Percentiles rank a stretch among this genome's conserved stretches.
Conservation (phyloP, 2,797 vertebrate species). For the Oryzias dopingdopingensis region DNA sequence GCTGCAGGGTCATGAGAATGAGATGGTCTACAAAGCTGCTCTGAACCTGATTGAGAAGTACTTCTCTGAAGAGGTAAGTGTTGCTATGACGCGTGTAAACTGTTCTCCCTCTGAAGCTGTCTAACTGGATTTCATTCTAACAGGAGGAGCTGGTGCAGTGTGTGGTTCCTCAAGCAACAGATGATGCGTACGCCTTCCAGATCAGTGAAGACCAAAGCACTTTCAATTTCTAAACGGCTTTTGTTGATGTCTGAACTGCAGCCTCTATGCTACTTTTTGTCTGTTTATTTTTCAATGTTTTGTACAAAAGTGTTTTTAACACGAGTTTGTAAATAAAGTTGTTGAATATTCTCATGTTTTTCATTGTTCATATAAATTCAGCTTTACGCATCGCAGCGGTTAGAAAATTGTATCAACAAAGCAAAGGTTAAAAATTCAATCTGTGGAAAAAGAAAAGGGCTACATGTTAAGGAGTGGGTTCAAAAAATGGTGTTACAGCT, state of each 20-base stretch:
- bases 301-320: conserved; percentile 58
- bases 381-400: too few species aligned
- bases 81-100: accelerated
- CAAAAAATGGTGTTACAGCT: too few species aligned
- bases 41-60: conserved; percentile 94
- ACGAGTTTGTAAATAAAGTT: conserved; percentile 72
- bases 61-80: conserved; percentile 89
- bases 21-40: conserved; percentile 89
- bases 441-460: too few species aligned
- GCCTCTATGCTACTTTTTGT: conserved; percentile 34
- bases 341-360: conserved; percentile 1
- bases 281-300: conserved; percentile 53
- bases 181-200: conserved; percentile 87
- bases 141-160: conserved; percentile 88
- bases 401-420: too few species aligned
- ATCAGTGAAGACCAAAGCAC: conserved; percentile 79
- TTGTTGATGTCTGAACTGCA: conserved; percentile 22
- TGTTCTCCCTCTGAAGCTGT: not conserved
- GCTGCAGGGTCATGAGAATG: conserved; percentile 93
- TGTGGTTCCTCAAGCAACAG: conserved; percentile 85
- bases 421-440: too few species aligned
- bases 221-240: conserved; percentile 84
- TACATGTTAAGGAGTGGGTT: too few species aligned
- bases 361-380: not conserved
- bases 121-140: not conserved